Conservation (phyloP, 2,888 invertebrate species). For the Hypena proboscidalis region DNA sequence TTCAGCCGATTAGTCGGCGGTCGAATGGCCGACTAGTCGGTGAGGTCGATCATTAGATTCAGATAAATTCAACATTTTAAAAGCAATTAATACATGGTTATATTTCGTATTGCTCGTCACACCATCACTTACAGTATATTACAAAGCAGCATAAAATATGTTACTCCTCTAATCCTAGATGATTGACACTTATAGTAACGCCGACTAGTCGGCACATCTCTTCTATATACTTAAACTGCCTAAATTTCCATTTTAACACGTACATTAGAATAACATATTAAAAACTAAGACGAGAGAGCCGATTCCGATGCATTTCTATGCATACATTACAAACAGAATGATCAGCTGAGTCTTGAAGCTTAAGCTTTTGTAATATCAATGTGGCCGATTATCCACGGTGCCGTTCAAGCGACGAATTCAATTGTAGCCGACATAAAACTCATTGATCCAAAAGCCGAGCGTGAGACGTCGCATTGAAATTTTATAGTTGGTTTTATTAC, state of each 20-base stretch:
- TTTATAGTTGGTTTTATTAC: slow-evolving; percentile 80
- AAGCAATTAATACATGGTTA: too few species aligned
- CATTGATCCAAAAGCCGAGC: slow-evolving; percentile 72
- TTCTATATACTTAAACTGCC: not conserved
- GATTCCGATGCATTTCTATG: slow-evolving; percentile 33
- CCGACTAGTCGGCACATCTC: too few species aligned
- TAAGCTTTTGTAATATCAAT: slow-evolving; percentile 66
- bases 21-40: too few species aligned
- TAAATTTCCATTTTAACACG: slow-evolving; percentile 15
- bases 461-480: slow-evolving; percentile 73
- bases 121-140: too few species aligned
- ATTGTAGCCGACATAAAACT: slow-evolving; percentile 75
- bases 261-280: slow-evolving; percentile 20
- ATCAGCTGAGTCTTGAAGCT: slow-evolving; percentile 40
- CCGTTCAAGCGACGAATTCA: slow-evolving; percentile 68
- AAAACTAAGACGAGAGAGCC: slow-evolving; percentile 22
- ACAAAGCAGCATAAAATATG: too few species aligned
- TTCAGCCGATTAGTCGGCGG: too few species aligned
- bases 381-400: slow-evolving; percentile 78
- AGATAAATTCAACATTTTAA: too few species aligned
- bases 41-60: too few species aligned
- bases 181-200: too few species aligned
- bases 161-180: too few species aligned
- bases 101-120: too few species aligned
- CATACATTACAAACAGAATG: slow-evolving; percentile 48